phyloP scores from a whole-genome alignment of 1,140 invertebrate genomes.

The Aphelenchoides avenae region DNA sequence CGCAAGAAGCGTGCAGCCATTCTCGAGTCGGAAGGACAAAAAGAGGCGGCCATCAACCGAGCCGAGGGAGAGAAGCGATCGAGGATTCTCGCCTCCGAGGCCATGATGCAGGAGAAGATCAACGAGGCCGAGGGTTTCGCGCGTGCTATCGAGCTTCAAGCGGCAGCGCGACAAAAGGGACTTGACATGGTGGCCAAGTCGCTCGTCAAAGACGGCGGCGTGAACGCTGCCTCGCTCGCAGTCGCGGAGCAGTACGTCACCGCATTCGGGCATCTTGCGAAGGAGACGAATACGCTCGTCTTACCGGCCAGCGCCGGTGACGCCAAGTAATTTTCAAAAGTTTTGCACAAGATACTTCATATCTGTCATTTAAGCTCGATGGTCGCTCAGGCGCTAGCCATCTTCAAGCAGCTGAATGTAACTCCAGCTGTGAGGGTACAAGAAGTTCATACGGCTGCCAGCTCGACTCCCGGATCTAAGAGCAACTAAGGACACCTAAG shows the following conservation, averaged over 20 bases:
- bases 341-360: no score
- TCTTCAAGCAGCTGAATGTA: no score
- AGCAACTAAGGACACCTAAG: no score
- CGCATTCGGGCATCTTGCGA: slow-evolving; percentile 67
- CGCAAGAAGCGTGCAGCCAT: slow-evolving; percentile 90
- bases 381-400: no score
- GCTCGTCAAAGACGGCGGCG: slow-evolving; percentile 11
- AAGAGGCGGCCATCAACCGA: slow-evolving; percentile 93
- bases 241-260: slow-evolving; percentile 44
- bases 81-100: slow-evolving; percentile 71
- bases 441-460: no score
- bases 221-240: slow-evolving; percentile 26
- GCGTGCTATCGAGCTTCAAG: slow-evolving; percentile 76
- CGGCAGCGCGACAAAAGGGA: slow-evolving; percentile 74
- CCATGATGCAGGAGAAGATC: slow-evolving; percentile 72
- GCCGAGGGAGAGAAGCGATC: slow-evolving; percentile 88
- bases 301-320: slow-evolving; percentile 83
- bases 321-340: slow-evolving; percentile 72
- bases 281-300: slow-evolving; percentile 87
- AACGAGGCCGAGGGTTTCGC: slow-evolving; percentile 82
- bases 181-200: slow-evolving; percentile 11
- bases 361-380: no score
- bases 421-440: no score
- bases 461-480: no score
- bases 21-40: slow-evolving; percentile 79